Evolutionary conservation across 2,113 vertebrate genomes (phyloP).

Genomic region (Cyrtonyx montezumae): DNA sequence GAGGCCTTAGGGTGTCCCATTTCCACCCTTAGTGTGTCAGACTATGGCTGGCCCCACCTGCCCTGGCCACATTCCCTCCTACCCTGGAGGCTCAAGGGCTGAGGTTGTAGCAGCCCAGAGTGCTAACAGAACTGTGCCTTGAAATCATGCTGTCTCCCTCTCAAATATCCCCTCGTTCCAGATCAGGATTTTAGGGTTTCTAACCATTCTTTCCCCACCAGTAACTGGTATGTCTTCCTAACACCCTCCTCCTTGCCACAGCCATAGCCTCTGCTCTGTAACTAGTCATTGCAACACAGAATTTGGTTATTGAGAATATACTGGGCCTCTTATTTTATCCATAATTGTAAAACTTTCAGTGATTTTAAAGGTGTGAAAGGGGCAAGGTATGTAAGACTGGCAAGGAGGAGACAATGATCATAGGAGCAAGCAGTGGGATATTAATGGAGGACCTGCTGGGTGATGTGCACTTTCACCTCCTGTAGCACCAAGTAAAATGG

Average conservation of each 20-base stretch:
- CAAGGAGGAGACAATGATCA: background rate
- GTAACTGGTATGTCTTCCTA: background rate
- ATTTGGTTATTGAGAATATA: background rate
- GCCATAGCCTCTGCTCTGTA: background rate
- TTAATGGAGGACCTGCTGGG: background rate
- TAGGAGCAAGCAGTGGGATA: background rate
- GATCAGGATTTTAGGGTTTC: background rate
- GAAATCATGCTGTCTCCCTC: background rate
- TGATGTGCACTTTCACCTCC: background rate
- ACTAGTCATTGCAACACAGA: fast-evolving
- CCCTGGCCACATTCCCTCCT: background rate
- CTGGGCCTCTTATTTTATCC: background rate
- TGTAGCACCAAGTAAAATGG: background rate
- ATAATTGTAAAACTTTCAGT: fast-evolving
- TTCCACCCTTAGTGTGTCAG: background rate
- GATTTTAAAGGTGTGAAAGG: background rate
- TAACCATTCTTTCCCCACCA: background rate
- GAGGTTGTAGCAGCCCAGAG: background rate
- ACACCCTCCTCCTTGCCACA: too few species aligned
- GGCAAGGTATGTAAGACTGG: background rate
- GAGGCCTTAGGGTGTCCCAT: background rate
- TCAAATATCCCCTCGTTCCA: background rate
- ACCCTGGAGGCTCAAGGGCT: background rate
- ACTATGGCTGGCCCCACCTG: background rate
- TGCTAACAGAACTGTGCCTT: background rate